Conservation (phyloP, 1,140 invertebrate genomes). For the Mactra quadrangularis region DNA sequence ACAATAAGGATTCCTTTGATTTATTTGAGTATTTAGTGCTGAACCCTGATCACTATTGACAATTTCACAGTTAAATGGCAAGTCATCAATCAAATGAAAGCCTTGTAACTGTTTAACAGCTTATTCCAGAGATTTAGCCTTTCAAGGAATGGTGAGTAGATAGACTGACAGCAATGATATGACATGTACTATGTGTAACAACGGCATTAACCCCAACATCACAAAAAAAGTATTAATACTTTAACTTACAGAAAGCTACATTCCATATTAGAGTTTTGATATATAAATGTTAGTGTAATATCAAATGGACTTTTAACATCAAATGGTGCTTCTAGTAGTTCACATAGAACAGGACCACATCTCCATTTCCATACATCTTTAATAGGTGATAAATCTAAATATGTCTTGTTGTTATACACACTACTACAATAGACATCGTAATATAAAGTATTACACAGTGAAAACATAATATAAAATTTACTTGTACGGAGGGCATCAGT, state of each 20-base stretch:
- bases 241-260: constrained; percentile 86
- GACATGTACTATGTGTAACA: background rate
- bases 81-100: background rate
- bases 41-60: background rate
- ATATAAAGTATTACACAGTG: too few species aligned
- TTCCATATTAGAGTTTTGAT: constrained; percentile 85
- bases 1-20: too few species aligned
- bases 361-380: constrained; percentile 89
- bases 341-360: constrained; percentile 83
- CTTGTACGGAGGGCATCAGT: too few species aligned
- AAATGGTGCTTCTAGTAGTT: constrained; percentile 82
- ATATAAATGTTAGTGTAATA: constrained; percentile 85
- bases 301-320: constrained; percentile 85
- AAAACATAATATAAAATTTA: too few species aligned
- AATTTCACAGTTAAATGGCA: constrained; percentile 35
- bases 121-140: too few species aligned
- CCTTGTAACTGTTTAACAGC: background rate
- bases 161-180: too few species aligned
- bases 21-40: too few species aligned
- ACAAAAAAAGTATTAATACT: too few species aligned
- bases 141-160: too few species aligned
- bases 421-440: too few species aligned
- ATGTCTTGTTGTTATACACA: constrained; percentile 65
- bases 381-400: constrained; percentile 83
- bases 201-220: background rate